A percentile compares a stretch with the other conserved stretches of the same genome.
Evolutionary conservation across 2,113 vertebrate species (phyloP).

Genomic region (Garra rufa): DNA sequence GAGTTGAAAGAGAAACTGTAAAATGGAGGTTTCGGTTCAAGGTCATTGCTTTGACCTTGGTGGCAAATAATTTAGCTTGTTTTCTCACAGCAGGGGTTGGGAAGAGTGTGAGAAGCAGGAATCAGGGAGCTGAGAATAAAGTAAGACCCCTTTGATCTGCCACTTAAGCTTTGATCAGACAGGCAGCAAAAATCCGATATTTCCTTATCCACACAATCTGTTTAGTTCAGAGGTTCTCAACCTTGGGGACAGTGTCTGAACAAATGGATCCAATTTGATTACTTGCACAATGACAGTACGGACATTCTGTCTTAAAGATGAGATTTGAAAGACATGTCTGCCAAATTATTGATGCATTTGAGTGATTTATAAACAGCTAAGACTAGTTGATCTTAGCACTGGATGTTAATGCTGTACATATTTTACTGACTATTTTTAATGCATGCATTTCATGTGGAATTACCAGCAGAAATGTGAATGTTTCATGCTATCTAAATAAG

Average conservation of each 20-base stretch:
- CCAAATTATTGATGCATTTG: not conserved
- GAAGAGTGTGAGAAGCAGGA: not conserved
- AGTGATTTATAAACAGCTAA: not conserved
- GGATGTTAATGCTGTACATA: not conserved
- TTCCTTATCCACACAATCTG: not conserved
- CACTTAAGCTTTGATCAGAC: slow-evolving; percentile 13
- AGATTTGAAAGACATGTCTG: not conserved
- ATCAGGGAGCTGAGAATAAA: not conserved
- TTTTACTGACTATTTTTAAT: not conserved
- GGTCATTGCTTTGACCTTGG: slow-evolving; percentile 9
- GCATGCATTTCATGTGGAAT: not conserved
- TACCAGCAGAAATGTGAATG: not conserved
- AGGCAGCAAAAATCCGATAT: slow-evolving; percentile 9
- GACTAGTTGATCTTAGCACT: not conserved
- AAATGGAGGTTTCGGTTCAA: slow-evolving; percentile 37
- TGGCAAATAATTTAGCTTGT: slow-evolving; percentile 21
- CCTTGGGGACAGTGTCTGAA: slow-evolving; percentile 15
- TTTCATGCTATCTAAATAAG: not conserved
- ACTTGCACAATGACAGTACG: not conserved
- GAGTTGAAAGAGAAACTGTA: not conserved
- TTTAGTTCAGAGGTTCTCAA: slow-evolving; percentile 19
- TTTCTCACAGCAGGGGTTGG: not conserved
- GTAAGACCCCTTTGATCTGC: not conserved
- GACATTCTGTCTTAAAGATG: not conserved
- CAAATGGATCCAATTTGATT: slow-evolving; percentile 17